phyloP scores from a whole-genome alignment of 2,113 vertebrate species.

The Ondatra zibethicus region DNA sequence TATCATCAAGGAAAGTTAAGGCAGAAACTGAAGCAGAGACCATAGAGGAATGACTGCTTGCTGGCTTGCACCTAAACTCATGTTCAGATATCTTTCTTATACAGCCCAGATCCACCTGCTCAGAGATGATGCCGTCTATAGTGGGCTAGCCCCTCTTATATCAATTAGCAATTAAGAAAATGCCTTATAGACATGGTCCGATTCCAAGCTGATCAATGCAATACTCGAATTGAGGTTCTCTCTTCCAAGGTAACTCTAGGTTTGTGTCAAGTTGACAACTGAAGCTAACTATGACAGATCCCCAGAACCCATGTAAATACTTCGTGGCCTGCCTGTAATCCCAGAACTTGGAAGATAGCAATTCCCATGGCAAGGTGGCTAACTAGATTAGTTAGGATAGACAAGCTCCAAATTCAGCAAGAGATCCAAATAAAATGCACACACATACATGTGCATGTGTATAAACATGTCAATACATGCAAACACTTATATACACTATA shows the following conservation, averaged over 20 bases:
- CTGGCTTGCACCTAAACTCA: not conserved
- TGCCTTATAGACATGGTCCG: not conserved
- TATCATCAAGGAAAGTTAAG: not conserved
- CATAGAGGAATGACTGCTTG: not conserved
- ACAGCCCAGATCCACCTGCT: not conserved
- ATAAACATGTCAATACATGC: not conserved
- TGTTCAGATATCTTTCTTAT: not conserved
- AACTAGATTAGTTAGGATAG: not conserved
- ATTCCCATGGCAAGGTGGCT: not conserved
- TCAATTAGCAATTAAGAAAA: not conserved
- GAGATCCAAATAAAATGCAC: not conserved
- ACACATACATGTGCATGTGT: not conserved
- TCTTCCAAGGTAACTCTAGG: not conserved
- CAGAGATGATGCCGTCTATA: not conserved
- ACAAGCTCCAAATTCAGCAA: not conserved
- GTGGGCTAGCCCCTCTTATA: not conserved
- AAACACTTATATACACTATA: not conserved
- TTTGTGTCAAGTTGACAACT: not conserved
- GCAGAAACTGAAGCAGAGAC: not conserved
- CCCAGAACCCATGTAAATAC: not conserved
- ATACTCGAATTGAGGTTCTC: not conserved
- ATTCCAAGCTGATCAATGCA: not conserved
- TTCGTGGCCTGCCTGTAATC: not conserved
- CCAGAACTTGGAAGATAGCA: not conserved
- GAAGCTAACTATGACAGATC: not conserved